Percentiles rank a stretch among this genome's conserved stretches.
Evolutionary conservation across 2,888 invertebrate genomes (phyloP).

Genomic region (Ophioninae sp.): DNA sequence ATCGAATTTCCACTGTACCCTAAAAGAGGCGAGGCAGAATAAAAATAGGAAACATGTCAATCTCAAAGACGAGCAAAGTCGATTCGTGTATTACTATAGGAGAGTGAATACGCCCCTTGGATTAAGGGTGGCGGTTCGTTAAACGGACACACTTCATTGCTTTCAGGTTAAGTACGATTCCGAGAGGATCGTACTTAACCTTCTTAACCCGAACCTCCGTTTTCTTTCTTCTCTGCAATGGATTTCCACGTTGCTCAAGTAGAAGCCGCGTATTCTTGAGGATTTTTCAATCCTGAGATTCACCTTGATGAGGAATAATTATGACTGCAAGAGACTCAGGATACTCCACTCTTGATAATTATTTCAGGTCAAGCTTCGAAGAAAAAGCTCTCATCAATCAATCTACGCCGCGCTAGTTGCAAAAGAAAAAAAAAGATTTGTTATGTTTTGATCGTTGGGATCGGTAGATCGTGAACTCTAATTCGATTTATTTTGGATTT

Average conservation of each 20-base stretch:
- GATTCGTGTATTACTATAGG: conserved; percentile 10
- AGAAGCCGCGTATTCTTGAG: background rate
- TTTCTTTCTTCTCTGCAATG: conserved; percentile 17
- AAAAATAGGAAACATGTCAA: background rate
- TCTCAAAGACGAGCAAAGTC: conserved; percentile 7
- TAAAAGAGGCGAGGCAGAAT: no score
- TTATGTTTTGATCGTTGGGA: background rate
- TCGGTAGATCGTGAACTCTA: background rate
- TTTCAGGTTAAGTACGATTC: conserved; percentile 41
- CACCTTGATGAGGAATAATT: conserved; percentile 9
- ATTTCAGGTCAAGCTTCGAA: background rate
- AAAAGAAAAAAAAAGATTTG: background rate
- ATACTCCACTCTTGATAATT: background rate
- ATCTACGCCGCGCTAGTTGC: background rate
- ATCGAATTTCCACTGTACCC: no score
- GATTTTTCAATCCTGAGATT: conserved; percentile 4
- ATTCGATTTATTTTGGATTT: background rate
- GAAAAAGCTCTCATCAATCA: background rate
- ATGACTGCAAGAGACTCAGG: background rate
- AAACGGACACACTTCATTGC: conserved; percentile 40
- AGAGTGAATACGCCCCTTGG: background rate
- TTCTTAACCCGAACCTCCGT: background rate
- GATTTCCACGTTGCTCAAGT: background rate
- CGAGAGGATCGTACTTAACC: conserved; percentile 11
- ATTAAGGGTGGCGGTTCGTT: conserved; percentile 44